Base-by-base conservation (phyloP, 2,888 invertebrate genomes). In the Caenorhabditis sp. region DNA sequence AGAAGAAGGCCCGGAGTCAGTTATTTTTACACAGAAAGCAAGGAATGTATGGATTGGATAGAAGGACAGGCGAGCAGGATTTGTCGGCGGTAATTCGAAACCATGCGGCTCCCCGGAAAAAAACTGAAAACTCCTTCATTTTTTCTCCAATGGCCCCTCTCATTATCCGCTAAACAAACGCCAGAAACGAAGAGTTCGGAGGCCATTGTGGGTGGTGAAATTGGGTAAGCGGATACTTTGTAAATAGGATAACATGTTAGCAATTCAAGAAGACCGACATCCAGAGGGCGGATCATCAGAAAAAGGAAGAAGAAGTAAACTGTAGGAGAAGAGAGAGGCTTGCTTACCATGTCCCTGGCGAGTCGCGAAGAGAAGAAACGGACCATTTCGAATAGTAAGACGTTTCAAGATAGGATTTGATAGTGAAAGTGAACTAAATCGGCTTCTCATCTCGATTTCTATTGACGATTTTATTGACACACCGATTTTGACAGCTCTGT, bases 321-420 rank as follows among this genome's bases (percentile, higher is more conserved):
- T n/a, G n/a, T n/a, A n/a, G n/a, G n/a, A 32, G 32, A 32, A 32
- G 32, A 32, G 32, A 9, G 44, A 26, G 60, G n/a, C n/a, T n/a
- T n/a, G 40, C 80, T 74, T 69, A 80, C 80, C 72, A 74, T 62
- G 28, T 80, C 80, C 32, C 80, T 28, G 37, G 80, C 80, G 28
- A 80, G 56, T 62, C 80, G 35, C 28, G 80, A 80, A 11, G 80
- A 80, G 64, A 80, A 80, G 56, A 80, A 80, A 32, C 80, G 72
- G 50, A 80, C 80, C 80, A 80, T 80, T 55, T 35, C 51, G 53
- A 44, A 55, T 28, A 50, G 32, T 58, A 18, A 28, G 35, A n/a
- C 9, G 26, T 35, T 64, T 64, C 0, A 20, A 37, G 20, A 44
- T 70, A 47, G 40, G 24, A 58, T 58, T 58, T 40, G 72, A 55